Conservation (phyloP, 2,797 vertebrate genomes). For the Sebastiscus albofasciatus region DNA sequence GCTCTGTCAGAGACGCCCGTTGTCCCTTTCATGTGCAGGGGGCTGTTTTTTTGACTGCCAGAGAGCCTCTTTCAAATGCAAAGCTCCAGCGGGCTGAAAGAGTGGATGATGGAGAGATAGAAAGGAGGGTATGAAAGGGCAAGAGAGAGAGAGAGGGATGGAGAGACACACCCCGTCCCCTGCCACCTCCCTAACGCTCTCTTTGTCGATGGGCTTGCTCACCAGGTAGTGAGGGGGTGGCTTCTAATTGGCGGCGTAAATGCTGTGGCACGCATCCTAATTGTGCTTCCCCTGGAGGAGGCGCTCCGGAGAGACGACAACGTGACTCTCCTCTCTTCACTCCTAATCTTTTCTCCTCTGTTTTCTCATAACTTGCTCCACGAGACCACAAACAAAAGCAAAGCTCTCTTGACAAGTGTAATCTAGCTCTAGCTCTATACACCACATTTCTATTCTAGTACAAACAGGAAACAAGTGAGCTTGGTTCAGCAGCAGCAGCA, state of each 20-base stretch:
- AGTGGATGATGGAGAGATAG: neutral
- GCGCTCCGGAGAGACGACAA: neutral
- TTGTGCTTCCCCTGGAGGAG: constrained; percentile 3
- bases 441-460: neutral
- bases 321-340: constrained; percentile 1
- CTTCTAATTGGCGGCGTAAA: constrained; percentile 62
- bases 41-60: constrained; percentile 10
- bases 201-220: neutral
- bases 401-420: neutral
- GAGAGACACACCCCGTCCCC: constrained; percentile 14
- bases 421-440: neutral
- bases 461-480: neutral
- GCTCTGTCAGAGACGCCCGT: constrained; percentile 58
- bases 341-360: neutral
- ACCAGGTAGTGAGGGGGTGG: constrained; percentile 20
- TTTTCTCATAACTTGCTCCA: neutral
- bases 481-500: neutral
- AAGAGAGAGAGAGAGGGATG: neutral
- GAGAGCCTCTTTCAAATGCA: constrained; percentile 66
- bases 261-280: constrained; percentile 47
- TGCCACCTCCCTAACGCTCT: neutral
- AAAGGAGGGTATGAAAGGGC: constrained; percentile 9
- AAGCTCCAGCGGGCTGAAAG: constrained; percentile 34
- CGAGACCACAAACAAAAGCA: neutral
- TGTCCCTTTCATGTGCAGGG: constrained; percentile 66